Evolutionary conservation across 2,888 invertebrate species (phyloP), one percentile per base, ranked within the genome.

Genomic region (Heliconius charithonia): DNA sequence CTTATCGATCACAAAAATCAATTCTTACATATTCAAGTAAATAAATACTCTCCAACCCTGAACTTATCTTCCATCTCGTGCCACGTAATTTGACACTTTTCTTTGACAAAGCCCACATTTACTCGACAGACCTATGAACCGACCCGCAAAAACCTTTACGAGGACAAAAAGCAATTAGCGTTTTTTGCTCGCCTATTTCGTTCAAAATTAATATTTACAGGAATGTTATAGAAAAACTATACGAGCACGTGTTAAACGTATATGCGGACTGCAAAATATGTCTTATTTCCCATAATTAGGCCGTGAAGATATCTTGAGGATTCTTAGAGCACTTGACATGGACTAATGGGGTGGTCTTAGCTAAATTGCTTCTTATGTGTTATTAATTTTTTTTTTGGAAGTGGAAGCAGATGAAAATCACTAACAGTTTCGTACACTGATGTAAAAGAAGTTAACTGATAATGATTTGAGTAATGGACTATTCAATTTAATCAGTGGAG

Each of bases 81-180:
- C 93, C 89, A 91, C 88, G 95, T 94, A 94, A 95, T 93, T 93
- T 94, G 94, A 95, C 95, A 95, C 95, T 94, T 94, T 94, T 89
- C 93, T 74, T 89, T 94, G 94, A 94, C 94, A 94, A 93, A 93
- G 90, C 90, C 91, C 94, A 94, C 93, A 93, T 94, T 94, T 93
- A 92, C 92, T 91, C 88, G 86, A 88, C 87, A 90, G 86, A 87
- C 89, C 87, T 88, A 89, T 87, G 88, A 86, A 86, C 86, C 86
- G 86, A 83, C 85, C 87, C 89, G 91, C 90, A 94, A 94, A 94
- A 94, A 94, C 91, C 85, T 84, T 87, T 82, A 83, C 81, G 82
- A 82, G 83, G 83, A 92, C 91, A 94, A 94, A 95, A 94, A 94
- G 92, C 92, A 94, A 94, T 94, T 94, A 93, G 92, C 80, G 86